Percentiles rank a stretch among this genome's conserved stretches.
Conservation (phyloP, 2,888 invertebrate genomes). For the Belgica antarctica region DNA sequence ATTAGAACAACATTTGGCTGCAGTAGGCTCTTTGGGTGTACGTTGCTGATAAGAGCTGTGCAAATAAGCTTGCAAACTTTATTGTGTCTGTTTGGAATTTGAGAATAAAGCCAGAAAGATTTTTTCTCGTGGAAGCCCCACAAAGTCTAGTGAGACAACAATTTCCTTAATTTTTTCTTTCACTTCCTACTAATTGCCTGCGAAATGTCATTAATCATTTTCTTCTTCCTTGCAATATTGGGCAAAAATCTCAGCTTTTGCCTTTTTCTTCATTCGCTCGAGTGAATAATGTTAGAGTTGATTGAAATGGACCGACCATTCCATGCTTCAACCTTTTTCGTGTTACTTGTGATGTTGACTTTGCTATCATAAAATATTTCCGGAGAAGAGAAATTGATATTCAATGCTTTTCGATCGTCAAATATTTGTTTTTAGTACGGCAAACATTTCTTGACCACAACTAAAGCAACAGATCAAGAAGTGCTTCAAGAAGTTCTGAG, state of each 20-base stretch:
- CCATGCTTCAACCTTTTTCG: not conserved
- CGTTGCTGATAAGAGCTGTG: too few relatives aligned
- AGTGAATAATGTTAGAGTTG: not conserved
- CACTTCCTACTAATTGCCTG: slow-evolving; percentile 22
- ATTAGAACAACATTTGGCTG: too few relatives aligned
- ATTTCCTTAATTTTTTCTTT: slow-evolving; percentile 7
- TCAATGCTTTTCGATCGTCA: not conserved
- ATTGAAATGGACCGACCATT: not conserved
- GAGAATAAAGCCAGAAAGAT: too few relatives aligned
- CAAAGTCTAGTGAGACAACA: too few relatives aligned
- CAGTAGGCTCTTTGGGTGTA: too few relatives aligned
- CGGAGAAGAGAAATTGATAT: not conserved
- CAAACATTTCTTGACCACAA: too few relatives aligned
- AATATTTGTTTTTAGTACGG: not conserved
- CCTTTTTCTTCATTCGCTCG: not conserved
- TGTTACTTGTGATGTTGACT: not conserved
- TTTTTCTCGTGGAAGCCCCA: too few relatives aligned
- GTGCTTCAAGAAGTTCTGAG: too few relatives aligned
- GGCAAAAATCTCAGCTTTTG: not conserved
- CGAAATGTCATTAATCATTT: slow-evolving; percentile 1
- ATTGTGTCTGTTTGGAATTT: too few relatives aligned
- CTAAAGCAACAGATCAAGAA: too few relatives aligned
- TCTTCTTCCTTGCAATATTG: not conserved
- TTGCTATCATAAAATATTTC: too few relatives aligned
- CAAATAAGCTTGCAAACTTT: too few relatives aligned